Evolutionary conservation across 1,140 invertebrate species (phyloP).

Genomic region (Batillaria attramentaria): DNA sequence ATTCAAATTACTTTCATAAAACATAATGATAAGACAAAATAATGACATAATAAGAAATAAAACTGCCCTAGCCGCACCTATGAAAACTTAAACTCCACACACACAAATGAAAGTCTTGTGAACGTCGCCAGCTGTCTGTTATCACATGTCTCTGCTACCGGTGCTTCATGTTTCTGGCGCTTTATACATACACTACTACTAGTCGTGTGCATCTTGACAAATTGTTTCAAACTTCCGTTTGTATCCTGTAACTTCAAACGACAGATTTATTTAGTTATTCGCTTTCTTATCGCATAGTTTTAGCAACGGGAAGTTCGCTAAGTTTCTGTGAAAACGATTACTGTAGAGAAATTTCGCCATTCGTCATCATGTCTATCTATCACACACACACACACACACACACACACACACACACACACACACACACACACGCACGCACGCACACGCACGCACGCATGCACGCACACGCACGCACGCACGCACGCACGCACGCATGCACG

Average conservation of each 20-base stretch:
- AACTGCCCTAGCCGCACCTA: too few relatives aligned
- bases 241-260: not conserved
- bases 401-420: not conserved
- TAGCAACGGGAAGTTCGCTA: not conserved
- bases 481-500: conserved; percentile 6
- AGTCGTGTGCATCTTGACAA: not conserved
- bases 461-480: not conserved
- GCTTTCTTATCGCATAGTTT: too few relatives aligned
- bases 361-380: not conserved
- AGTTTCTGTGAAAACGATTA: not conserved
- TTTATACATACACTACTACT: too few relatives aligned
- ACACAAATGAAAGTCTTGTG: too few relatives aligned
- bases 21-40: too few relatives aligned
- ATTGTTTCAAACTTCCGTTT: not conserved
- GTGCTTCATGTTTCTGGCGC: too few relatives aligned
- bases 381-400: conserved; percentile 19
- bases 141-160: too few relatives aligned
- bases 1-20: too few relatives aligned
- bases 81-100: too few relatives aligned
- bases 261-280: not conserved
- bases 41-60: too few relatives aligned
- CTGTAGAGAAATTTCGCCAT: not conserved
- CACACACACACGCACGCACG: not conserved
- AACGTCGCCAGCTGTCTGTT: too few relatives aligned
- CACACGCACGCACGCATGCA: not conserved